phyloP scores from a whole-genome alignment of 2,888 invertebrate genomes.

The Agriopis leucophaearia region DNA sequence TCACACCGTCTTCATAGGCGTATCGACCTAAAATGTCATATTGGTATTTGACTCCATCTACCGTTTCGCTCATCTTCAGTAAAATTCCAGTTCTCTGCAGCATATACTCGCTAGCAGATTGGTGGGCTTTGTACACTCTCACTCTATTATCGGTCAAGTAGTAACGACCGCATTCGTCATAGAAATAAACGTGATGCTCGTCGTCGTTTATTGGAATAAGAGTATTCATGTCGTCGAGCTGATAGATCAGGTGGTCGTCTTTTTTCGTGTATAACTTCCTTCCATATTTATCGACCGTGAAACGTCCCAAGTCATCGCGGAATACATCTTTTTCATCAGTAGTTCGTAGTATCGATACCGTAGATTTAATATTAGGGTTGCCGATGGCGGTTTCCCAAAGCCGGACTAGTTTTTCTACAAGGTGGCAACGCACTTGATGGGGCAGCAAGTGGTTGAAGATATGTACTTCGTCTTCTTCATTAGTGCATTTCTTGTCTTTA shows the following conservation, averaged over 20 bases:
- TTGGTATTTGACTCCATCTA: slow-evolving; percentile 48
- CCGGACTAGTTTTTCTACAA: slow-evolving; percentile 52
- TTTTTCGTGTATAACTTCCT: slow-evolving; percentile 53
- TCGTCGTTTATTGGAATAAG: slow-evolving; percentile 53
- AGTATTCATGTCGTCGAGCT: slow-evolving; percentile 51
- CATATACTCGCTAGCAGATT: slow-evolving; percentile 53
- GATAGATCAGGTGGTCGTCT: slow-evolving; percentile 47
- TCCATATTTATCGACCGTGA: slow-evolving; percentile 54
- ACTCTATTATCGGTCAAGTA: slow-evolving; percentile 44
- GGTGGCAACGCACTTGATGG: slow-evolving; percentile 49
- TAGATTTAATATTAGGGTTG: slow-evolving; percentile 43
- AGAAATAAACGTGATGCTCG: slow-evolving; percentile 54
- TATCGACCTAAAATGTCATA: slow-evolving; percentile 58
- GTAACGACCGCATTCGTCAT: slow-evolving; percentile 59
- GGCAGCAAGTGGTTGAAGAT: slow-evolving; percentile 61
- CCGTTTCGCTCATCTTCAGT: slow-evolving; percentile 50
- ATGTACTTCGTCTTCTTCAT: slow-evolving; percentile 29
- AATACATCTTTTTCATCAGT: slow-evolving; percentile 51
- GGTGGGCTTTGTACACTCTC: slow-evolving; percentile 52
- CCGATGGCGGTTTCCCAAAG: slow-evolving; percentile 53
- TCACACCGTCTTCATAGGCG: slow-evolving; percentile 45
- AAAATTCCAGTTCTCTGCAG: slow-evolving; percentile 46
- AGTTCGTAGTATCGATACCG: slow-evolving; percentile 56
- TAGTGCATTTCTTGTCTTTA: slow-evolving; percentile 6
- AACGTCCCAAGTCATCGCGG: slow-evolving; percentile 52